Percentiles rank a stretch among this genome's conserved stretches.
These are phyloP conservation scores for Bovichtus diacanthus DNA, from an alignment of 2,797 vertebrate genomes.

Conservation along the genomic window DNA sequence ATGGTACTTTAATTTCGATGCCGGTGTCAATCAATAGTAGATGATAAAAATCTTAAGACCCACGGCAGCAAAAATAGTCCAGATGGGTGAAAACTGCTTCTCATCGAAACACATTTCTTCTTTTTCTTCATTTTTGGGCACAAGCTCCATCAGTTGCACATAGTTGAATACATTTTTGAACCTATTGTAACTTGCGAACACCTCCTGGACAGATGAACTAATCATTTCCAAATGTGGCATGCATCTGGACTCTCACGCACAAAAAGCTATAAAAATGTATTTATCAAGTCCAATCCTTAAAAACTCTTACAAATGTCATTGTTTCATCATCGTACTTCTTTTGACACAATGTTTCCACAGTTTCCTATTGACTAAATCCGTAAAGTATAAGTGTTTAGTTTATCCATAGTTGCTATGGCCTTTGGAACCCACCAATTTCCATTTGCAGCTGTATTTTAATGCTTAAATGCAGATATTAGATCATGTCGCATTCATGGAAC, in stretches of 20 bases:
- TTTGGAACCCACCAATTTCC: neutral
- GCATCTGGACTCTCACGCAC: conserved; percentile 30
- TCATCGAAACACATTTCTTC: neutral
- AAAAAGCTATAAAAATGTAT: conserved; percentile 47
- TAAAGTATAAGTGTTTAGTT: conserved; percentile 1
- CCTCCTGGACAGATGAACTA: conserved; percentile 38
- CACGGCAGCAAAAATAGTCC: neutral
- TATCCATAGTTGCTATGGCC: conserved; percentile 20
- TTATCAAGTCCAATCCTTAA: conserved; percentile 34
- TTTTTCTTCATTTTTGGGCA: neutral
- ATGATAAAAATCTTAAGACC: neutral
- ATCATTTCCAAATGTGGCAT: conserved; percentile 61
- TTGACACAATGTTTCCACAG: neutral
- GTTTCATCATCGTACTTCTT: conserved; percentile 31
- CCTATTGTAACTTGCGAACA: conserved; percentile 42
- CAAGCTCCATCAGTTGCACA: neutral
- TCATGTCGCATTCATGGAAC: conserved; percentile 11
- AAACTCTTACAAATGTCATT: conserved; percentile 22
- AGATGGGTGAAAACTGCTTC: neutral
- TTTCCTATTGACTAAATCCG: conserved; percentile 19
- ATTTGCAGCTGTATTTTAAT: neutral
- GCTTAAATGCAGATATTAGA: neutral
- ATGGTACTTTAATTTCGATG: neutral
- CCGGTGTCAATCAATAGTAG: neutral
- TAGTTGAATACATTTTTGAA: conserved; percentile 1